Evolutionary conservation across 2,888 invertebrate genomes (phyloP).

Genomic region (Drosophila parthenogenetica): DNA sequence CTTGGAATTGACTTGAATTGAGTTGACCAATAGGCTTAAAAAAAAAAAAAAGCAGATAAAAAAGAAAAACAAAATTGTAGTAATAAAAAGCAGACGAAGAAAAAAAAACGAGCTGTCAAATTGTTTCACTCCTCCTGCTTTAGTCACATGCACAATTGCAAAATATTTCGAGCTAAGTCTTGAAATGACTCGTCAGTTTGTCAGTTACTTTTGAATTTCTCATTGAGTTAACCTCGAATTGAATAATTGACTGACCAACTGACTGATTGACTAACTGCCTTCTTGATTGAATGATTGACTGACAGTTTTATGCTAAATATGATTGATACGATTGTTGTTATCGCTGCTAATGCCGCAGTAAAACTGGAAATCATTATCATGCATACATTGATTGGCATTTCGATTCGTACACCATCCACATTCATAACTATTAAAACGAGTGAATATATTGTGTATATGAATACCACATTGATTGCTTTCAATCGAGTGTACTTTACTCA

Average conservation of each 20-base stretch:
- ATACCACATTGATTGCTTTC: conserved; percentile 26
- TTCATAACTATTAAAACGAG: conserved; percentile 8
- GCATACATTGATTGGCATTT: conserved; percentile 48
- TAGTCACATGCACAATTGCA: conserved; percentile 51
- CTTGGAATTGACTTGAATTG: conserved; percentile 22
- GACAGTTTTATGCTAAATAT: conserved; percentile 78
- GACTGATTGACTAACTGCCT: conserved; percentile 34
- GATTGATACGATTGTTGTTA: conserved; percentile 68
- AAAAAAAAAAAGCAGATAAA: neutral
- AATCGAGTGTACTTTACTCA: conserved; percentile 6
- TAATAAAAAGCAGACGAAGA: neutral
- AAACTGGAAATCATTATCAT: conserved; percentile 27
- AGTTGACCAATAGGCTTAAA: conserved; percentile 25
- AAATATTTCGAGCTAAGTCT: conserved; percentile 45
- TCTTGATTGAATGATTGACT: conserved; percentile 36
- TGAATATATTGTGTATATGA: conserved; percentile 15
- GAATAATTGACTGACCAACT: conserved; percentile 24
- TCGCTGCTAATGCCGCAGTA: conserved; percentile 48
- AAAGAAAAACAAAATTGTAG: neutral
- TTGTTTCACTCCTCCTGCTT: neutral
- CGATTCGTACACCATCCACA: conserved; percentile 41
- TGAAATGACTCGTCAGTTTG: conserved; percentile 48
- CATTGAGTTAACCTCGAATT: conserved; percentile 29
- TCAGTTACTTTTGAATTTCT: conserved; percentile 31
- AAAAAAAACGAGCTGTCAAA: conserved; percentile 31